Evolutionary conservation across 2,888 invertebrate genomes (phyloP).

Genomic region (Hyposoter dolosus): DNA sequence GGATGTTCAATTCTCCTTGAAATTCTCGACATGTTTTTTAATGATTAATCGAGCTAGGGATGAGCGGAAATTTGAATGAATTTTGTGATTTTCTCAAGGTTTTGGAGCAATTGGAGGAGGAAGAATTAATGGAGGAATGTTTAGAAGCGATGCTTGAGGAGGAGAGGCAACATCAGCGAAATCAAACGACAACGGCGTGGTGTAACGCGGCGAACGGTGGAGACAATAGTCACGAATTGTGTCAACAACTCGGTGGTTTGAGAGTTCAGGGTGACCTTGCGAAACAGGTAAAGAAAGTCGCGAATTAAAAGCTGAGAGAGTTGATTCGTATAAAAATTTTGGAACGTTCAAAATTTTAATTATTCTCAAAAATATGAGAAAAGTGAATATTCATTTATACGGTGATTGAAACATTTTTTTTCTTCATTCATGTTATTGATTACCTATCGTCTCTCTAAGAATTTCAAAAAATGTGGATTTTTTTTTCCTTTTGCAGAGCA

Average conservation of each 20-base stretch:
- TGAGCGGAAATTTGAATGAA: not conserved
- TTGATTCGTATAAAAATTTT: not conserved
- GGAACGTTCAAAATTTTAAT: not conserved
- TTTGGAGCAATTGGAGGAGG: conserved; percentile 93
- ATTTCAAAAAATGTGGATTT: not conserved
- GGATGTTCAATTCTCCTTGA: not conserved
- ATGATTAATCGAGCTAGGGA: not conserved
- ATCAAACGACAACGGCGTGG: conserved; percentile 82
- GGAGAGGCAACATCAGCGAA: conserved; percentile 85
- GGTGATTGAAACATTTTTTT: not conserved
- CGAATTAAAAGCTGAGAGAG: not conserved
- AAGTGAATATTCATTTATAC: not conserved
- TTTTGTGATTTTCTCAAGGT: conserved; percentile 86
- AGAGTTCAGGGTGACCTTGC: conserved; percentile 83
- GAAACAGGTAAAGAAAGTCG: conserved; percentile 78
- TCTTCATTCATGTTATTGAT: not conserved
- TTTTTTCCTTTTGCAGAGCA: conserved; percentile 86
- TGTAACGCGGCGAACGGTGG: conserved; percentile 79
- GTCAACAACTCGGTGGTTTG: conserved; percentile 81
- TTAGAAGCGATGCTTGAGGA: conserved; percentile 94
- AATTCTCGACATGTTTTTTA: not conserved
- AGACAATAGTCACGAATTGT: conserved; percentile 81
- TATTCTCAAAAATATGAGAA: not conserved
- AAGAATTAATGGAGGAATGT: conserved; percentile 95
- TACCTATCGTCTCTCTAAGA: not conserved